Conservation (phyloP, 1,140 invertebrate species). For the Potamilus streckersoni region DNA sequence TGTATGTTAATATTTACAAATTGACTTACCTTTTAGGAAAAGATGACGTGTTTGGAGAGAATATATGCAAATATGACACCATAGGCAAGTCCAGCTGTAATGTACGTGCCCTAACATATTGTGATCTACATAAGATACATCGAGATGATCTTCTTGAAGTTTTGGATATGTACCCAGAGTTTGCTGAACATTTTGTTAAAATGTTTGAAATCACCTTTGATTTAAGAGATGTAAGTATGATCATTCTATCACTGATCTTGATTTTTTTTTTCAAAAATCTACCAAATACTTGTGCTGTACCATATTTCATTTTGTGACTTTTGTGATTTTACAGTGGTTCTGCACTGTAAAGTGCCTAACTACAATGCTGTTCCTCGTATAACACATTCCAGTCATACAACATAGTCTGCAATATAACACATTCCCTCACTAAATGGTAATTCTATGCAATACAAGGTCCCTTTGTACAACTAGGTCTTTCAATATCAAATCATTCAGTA, state of each 20-base stretch:
- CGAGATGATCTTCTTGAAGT: constrained; percentile 97
- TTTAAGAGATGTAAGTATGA: constrained; percentile 72
- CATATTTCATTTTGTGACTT: background rate
- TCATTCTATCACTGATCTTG: background rate
- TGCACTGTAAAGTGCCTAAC: background rate
- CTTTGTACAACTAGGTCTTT: too few relatives aligned
- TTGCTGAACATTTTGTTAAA: constrained; percentile 89
- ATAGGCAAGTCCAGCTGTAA: constrained; percentile 97
- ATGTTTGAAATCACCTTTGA: constrained; percentile 98
- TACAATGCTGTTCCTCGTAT: background rate
- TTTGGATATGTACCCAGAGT: constrained; percentile 97
- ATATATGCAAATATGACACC: constrained; percentile 91
- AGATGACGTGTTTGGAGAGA: constrained; percentile 98
- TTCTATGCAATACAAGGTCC: too few relatives aligned
- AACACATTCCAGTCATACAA: background rate
- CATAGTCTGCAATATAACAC: background rate
- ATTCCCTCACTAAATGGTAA: background rate
- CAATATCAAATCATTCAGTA: too few relatives aligned
- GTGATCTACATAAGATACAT: constrained; percentile 97
- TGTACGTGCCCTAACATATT: constrained; percentile 98
- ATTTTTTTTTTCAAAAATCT: background rate
- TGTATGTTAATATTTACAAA: background rate
- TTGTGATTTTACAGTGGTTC: background rate
- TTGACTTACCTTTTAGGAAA: constrained; percentile 77
- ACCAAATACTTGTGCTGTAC: background rate